Percentiles rank a stretch among this genome's conserved stretches.
phyloP scores from a whole-genome alignment of 2,797 vertebrate genomes.

The Sylvilagus floridanus region DNA sequence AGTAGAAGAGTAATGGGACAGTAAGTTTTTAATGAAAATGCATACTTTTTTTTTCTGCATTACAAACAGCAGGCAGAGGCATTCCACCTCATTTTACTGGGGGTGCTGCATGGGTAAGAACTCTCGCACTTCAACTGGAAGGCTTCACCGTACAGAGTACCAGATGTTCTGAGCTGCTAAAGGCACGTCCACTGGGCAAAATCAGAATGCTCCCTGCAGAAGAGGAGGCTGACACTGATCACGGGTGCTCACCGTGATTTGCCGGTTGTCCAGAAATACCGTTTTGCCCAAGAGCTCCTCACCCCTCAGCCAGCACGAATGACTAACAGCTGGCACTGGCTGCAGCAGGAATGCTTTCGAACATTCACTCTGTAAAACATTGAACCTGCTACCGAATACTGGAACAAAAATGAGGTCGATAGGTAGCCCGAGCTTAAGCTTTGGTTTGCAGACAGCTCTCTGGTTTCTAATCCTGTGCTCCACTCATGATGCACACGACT shows the following conservation, averaged over 20 bases:
- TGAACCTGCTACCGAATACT: constrained; percentile 8
- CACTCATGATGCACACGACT: neutral
- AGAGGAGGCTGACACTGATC: constrained; percentile 32
- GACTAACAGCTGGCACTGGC: neutral
- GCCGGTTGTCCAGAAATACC: neutral
- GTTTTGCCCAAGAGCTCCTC: neutral
- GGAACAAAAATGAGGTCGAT: neutral
- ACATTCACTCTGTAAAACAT: neutral
- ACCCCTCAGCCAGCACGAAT: neutral
- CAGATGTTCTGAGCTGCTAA: neutral
- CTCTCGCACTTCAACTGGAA: neutral
- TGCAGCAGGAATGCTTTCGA: neutral
- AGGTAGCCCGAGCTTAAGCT: neutral
- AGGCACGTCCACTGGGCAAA: neutral
- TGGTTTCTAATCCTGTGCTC: constrained; percentile 1
- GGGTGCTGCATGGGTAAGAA: neutral
- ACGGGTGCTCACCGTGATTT: neutral
- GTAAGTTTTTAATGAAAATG: neutral
- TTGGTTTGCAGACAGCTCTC: neutral
- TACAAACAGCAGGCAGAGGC: neutral
- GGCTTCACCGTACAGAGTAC: neutral
- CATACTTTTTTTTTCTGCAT: neutral
- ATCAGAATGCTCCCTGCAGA: constrained; percentile 40
- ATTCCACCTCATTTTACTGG: neutral
- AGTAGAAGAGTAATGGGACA: neutral